Percentiles rank a stretch among this genome's conserved stretches.
Evolutionary conservation across 1,140 invertebrate species (phyloP).

Genomic region (Spodoptera litura): DNA sequence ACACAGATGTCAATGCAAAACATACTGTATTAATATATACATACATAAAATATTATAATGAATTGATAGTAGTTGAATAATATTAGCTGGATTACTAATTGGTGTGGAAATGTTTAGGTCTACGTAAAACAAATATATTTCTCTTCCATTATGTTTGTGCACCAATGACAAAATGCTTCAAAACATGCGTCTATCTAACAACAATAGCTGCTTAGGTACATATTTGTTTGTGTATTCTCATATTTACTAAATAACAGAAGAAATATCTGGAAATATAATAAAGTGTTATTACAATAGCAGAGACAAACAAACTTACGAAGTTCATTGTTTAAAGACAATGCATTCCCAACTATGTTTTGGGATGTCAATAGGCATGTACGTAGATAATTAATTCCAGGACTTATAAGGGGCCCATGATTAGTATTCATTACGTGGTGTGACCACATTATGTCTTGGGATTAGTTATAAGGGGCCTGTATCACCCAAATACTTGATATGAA

Average conservation of each 20-base stretch:
- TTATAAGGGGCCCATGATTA: conserved; percentile 57
- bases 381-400: conserved; percentile 69
- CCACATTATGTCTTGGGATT: conserved; percentile 62
- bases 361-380: conserved; percentile 62
- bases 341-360: conserved; percentile 71
- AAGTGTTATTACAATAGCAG: conserved; percentile 45
- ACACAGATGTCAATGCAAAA: too few relatives aligned
- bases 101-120: too few relatives aligned
- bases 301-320: conserved; percentile 49
- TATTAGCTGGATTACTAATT: too few relatives aligned
- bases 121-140: too few relatives aligned
- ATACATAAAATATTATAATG: too few relatives aligned
- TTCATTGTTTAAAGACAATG: conserved; percentile 78
- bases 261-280: conserved; percentile 21
- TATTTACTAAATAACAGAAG: neutral
- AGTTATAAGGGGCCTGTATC: conserved; percentile 52
- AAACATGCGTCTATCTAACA: too few relatives aligned
- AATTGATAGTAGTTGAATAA: too few relatives aligned
- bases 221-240: neutral
- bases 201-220: too few relatives aligned
- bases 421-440: conserved; percentile 60
- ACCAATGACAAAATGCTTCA: too few relatives aligned
- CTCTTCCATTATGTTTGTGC: too few relatives aligned
- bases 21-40: too few relatives aligned
- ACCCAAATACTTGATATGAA: conserved; percentile 33